Conservation (phyloP, 2,797 vertebrate genomes). For the Coregonus ussuriensis region DNA sequence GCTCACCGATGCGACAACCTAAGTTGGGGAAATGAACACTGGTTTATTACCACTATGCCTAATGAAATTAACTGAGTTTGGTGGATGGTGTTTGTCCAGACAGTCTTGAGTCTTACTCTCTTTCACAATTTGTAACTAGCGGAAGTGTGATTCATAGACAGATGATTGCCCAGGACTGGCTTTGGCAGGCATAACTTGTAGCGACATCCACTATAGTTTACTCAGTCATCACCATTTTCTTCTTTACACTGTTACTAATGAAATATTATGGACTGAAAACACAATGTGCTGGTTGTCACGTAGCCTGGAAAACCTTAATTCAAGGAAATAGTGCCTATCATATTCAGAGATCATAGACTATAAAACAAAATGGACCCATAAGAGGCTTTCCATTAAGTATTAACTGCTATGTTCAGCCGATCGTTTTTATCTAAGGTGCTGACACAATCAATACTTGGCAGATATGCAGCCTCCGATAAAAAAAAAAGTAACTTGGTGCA, state of each 20-base stretch:
- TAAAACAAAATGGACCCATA: neutral
- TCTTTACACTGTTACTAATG: neutral
- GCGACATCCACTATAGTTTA: no score
- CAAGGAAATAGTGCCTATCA: neutral
- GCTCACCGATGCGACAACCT: slow-evolving; percentile 49
- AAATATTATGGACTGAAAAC: neutral
- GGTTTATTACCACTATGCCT: slow-evolving; percentile 1
- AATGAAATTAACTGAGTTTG: neutral
- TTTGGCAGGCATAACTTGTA: no score
- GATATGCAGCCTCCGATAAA: slow-evolving; percentile 60
- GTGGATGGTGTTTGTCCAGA: slow-evolving; percentile 18
- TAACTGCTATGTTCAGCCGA: slow-evolving; percentile 8
- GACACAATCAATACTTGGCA: slow-evolving; percentile 63
- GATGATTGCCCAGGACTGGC: neutral
- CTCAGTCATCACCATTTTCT: neutral
- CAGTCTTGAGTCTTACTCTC: slow-evolving; percentile 24
- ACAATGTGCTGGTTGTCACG: neutral
- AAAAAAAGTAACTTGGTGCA: neutral
- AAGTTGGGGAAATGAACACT: slow-evolving; percentile 12
- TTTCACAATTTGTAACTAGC: slow-evolving; percentile 40
- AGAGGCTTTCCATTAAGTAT: neutral
- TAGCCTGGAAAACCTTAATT: no score
- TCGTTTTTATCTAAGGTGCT: slow-evolving; percentile 47
- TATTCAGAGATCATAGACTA: neutral
- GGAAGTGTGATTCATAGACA: slow-evolving; percentile 20